phyloP scores from a whole-genome alignment of 2,797 vertebrate genomes.

The Ctenosaura bakeri region DNA sequence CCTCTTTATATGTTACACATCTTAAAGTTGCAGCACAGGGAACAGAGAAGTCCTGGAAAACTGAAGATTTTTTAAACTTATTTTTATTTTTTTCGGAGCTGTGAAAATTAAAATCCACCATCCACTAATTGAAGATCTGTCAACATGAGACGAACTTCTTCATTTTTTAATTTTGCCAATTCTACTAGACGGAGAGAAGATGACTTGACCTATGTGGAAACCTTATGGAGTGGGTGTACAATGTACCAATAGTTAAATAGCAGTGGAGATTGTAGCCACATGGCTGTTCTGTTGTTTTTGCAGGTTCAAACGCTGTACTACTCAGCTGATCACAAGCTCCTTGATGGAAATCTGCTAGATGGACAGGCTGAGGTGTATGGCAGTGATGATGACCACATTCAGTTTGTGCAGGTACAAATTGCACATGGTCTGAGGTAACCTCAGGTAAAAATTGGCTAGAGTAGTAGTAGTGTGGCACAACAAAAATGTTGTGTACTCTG shows the following conservation, averaged over 20 bases:
- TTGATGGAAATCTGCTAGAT: slow-evolving; percentile 98
- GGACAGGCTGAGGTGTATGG: slow-evolving; percentile 98
- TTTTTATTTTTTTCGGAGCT: slow-evolving; percentile 55
- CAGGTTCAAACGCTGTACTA: slow-evolving; percentile 99
- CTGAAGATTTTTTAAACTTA: slow-evolving; percentile 79
- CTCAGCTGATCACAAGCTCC: slow-evolving; percentile 99
- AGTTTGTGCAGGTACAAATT: slow-evolving; percentile 99
- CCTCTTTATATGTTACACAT: slow-evolving; percentile 73
- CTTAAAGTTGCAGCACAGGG: slow-evolving; percentile 74
- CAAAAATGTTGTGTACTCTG: slow-evolving; percentile 60
- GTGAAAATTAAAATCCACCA: slow-evolving; percentile 77
- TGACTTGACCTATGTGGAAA: slow-evolving; percentile 71
- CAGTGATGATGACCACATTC: slow-evolving; percentile 99
- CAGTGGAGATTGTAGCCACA: slow-evolving; percentile 94
- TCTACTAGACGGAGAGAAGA: slow-evolving; percentile 79
- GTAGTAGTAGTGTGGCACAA: slow-evolving; percentile 73
- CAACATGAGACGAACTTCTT: slow-evolving; percentile 81
- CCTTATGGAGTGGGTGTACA: slow-evolving; percentile 74
- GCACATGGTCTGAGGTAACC: slow-evolving; percentile 82
- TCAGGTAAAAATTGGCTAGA: slow-evolving; percentile 73
- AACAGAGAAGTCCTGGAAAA: slow-evolving; percentile 74
- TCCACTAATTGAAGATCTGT: slow-evolving; percentile 78
- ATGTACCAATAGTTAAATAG: slow-evolving; percentile 82
- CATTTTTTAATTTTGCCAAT: slow-evolving; percentile 75
- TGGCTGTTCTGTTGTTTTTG: slow-evolving; percentile 97